phyloP scores from a whole-genome alignment of 2,888 invertebrate species.

The Aromia moschata region DNA sequence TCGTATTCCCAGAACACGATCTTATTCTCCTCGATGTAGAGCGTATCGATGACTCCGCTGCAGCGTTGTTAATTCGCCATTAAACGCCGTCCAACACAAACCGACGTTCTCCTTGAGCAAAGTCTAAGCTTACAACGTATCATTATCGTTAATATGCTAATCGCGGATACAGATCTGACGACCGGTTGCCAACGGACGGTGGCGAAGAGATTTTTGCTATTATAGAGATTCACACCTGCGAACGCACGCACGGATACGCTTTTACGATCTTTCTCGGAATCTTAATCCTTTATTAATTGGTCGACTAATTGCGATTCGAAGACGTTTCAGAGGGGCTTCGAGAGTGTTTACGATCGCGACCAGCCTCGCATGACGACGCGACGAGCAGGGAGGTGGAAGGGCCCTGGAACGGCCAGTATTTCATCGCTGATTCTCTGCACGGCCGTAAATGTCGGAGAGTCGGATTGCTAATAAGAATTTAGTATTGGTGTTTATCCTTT shows the following conservation, averaged over 20 bases:
- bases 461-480: constrained; percentile 21
- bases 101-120: constrained; percentile 9
- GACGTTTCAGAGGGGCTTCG: neutral
- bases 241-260: neutral
- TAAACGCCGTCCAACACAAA: constrained; percentile 10
- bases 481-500: constrained; percentile 10
- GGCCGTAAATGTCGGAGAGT: constrained; percentile 10
- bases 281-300: constrained; percentile 23
- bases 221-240: constrained; percentile 17
- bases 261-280: constrained; percentile 8
- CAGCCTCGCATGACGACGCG: neutral
- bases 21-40: too few species aligned
- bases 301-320: constrained; percentile 1
- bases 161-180: neutral
- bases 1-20: too few species aligned
- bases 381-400: neutral
- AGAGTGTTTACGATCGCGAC: constrained; percentile 7
- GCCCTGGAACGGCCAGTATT: constrained; percentile 5
- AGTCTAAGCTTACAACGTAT: constrained; percentile 11
- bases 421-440: constrained; percentile 16
- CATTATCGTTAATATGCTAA: constrained; percentile 15
- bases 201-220: constrained; percentile 7
- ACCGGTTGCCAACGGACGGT: neutral
- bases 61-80: constrained; percentile 10
- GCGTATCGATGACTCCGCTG: too few species aligned